Evolutionary conservation across 2,113 vertebrate genomes (phyloP), one percentile per base, ranked within the genome.

Genomic region (Apeltes quadracus): DNA sequence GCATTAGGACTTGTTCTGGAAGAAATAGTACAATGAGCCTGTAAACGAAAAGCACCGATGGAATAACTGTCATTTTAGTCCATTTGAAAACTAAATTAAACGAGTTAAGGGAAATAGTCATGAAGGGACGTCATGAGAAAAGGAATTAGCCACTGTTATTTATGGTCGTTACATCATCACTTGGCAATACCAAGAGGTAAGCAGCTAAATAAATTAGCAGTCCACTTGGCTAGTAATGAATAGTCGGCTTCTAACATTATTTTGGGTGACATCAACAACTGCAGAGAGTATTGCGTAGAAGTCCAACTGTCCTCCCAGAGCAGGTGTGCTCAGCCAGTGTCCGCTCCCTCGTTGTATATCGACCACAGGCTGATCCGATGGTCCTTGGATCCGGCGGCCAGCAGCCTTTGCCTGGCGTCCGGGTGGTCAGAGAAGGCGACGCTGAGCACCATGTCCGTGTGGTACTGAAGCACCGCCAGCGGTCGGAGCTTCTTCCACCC

Each of bases 361-460:
- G 96, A 96, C 98, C 98, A 99, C 80, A 98, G 18, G 59, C 95
- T 98, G 86, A 99, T 95, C 76, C 96, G 94, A 73, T 95, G 95
- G 87, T 99, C 98, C 65, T 92, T 95, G 23, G 98, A 97, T 55
- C 96, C 97, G 0, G 96, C 95, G 9, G 97, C 97, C 84, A 99
- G 79, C 69, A 98, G 90, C n/a, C 93, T 92, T 32, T 93, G 81
- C 0, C 16, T 57, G 46, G 93, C 84, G 44, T 72, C 89, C 32
- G 63, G 88, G 57, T 96, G 90, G 27, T 95, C 78, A 0, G 96
- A 96, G 73, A 98, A 99, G 80, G 95, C 91, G 63, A 98, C 94
- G 0, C 94, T 95, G 44, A 95, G 93, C 71, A 95, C 86, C 1
- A 92, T 84, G 46, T 96, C 95, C 0, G 92, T 93, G 91, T 99